Base-by-base conservation (phyloP, 2,888 invertebrate species). In the Piscicola geometra region DNA sequence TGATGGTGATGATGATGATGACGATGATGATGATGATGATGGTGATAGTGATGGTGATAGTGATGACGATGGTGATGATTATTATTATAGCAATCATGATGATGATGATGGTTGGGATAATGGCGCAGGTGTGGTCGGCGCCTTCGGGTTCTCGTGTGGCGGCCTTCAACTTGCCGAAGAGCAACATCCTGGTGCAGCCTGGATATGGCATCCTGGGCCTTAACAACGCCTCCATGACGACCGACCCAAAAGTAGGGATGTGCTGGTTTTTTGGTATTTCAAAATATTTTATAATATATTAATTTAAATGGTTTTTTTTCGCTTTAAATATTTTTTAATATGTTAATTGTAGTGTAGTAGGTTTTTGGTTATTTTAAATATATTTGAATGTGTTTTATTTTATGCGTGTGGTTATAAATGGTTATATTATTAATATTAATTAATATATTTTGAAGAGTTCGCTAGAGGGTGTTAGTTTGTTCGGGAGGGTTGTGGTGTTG, bases 101-200 rank as follows among this genome's bases (percentile, higher is more conserved):
- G 15, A 9, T 41, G 15, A 41, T 5, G 41, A 9, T 41, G 9
- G 41, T 15, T 41, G 41, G 41, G 15, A 41, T n/a, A n/a, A n/a
- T 41, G 18, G 75, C 36, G 2, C 72, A 87, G 86, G 85, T 98
- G 76, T 94, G 97, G 90, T 89, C 93, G 1, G 89, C 93, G 82
- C 93, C 94, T 83, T 90, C 92, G 83, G 96, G 97, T 0, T 91
- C 91, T 18, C 90, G 93, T 85, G 91, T 97, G 9, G 92, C 93
- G 21, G 93, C 93, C 0, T 97, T 96, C 84, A 91, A 91, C 68
- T 93, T 94, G 0, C 91, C 92, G 68, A 94, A 93, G 85, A 89
- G 90, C 83, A 93, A 86, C 78, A 80, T 81, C 21, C 81, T 87
- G 70, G 82, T 94, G 1, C 93, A 93, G 83, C 90, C 91, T 70